Base-by-base conservation (phyloP, 2,888 invertebrate genomes). In the Drosophila mayaguana region DNA sequence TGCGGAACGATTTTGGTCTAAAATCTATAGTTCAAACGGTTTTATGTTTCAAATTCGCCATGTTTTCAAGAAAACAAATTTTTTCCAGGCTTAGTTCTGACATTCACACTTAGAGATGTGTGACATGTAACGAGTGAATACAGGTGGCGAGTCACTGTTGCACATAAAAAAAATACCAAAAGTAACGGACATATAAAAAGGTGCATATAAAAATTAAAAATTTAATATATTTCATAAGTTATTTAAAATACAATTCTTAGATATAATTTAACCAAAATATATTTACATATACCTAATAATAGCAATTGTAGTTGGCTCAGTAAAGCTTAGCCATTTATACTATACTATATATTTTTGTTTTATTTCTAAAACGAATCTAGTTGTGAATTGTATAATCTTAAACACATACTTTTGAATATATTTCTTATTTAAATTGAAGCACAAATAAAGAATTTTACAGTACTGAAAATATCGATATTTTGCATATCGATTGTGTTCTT, bases 21-120 rank as follows among this genome's bases (percentile, higher is more conserved):
- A 63, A 66, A 32, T 45, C 22, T 51, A 12, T 14, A 62, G 43
- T 59, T 69, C 34, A 73, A 55, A 56, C 46, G 57, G 7, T 77
- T 72, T 71, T 77, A 69, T 62, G 38, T 61, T 59, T 62, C 42
- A 63, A 76, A 81, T 64, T 76, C 63, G 65, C 79, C 88, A 85
- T 85, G 57, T 85, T 74, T 88, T 78, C 60, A 73, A 71, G 63
- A 78, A 88, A 85, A 86, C 81, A 88, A 84, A 70, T 72, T 88
- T 85, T 84, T 75, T 77, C 75, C 72, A 79, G 68, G 50, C 71
- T 64, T 77, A 77, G 72, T 69, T 78, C 72, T 78, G 83, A 69
- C 82, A 82, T 75, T 82, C 78, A 75, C 73, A 68, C 56, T 61
- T 74, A 83, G 81, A 67, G 81, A 70, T 77, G 77, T 63, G 78